Evolutionary conservation across 2,888 invertebrate species (phyloP), one percentile per base, ranked within the genome.

Genomic region (Trichogramma evanescens): DNA sequence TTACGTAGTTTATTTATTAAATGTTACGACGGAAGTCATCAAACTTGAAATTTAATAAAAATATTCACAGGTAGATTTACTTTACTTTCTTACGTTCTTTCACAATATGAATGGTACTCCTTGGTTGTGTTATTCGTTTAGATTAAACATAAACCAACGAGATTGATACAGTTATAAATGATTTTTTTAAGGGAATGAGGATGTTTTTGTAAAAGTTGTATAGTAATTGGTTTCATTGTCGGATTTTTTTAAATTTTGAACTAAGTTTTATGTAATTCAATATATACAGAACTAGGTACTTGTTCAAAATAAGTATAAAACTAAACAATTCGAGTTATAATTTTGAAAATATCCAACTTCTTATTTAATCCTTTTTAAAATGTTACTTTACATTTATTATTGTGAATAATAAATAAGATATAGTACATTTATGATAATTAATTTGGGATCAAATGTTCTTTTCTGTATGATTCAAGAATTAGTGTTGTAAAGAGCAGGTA

Each of bases 41-140:
- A 77, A 77, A 77, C 74, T 77, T 77, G 77, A 75, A 77, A 77
- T 77, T 77, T 77, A 77, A 77, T 77, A 77, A 77, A 77, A 77
- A 77, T 77, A 77, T 77, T 77, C 77, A 77, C 77, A 77, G 69
- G 76, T 74, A 77, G 74, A 77, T 77, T 73, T 76, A 74, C 59
- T 64, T 61, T 59, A 57, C 62, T 61, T 59, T 70, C 67, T 71
- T 72, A 63, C 68, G 63, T 67, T 65, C 65, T 68, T 67, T 69
- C 66, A 64, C 65, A 63, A 64, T 65, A 61, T 61, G 56, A 60
- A 63, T 66, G 64, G 60, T 56, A 66, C 59, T 54, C 55, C 65
- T 58, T 43, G 58, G 63, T 66, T 59, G 63, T 64, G 60, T 62
- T 56, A 60, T 62, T 63, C 44, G 45, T 61, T 49, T 61, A 61